Evolutionary conservation across 2,797 vertebrate genomes (phyloP), one percentile per base, ranked within the genome.

Genomic region (Simalia tracyae): DNA sequence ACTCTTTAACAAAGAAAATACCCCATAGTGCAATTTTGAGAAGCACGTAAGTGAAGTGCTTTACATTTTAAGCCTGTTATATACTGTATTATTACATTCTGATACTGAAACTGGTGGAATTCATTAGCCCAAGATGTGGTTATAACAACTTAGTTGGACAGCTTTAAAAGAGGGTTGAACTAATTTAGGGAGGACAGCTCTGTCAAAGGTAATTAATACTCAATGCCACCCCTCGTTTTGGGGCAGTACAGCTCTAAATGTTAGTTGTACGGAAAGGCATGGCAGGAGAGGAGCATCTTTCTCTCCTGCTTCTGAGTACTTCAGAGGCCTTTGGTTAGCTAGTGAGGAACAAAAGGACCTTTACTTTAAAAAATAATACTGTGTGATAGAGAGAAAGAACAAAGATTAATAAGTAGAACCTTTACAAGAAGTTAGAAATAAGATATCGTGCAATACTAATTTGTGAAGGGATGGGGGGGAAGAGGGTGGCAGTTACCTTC

Each of bases 401-500:
- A 31, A 15, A 11, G 8, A 31, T 91, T 64, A 57, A 28, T 57
- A 90, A 63, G 15, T 50, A 61, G 22, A 5, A 50, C 4, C 57
- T 46, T 63, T 0, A 5, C 56, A 61, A 91, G 42, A n/a, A 22
- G 19, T 17, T 63, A 84, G 22, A 56, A 60, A 54, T 60, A 15
- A 54, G 22, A 24, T 11, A 46, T 46, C 31, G 4, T 24, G 72
- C 19, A 87, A 56, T 1, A 36, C 24, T 17, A 15, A 26, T 54
- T 63, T 31, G 36, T 22, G 57, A 19, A 88, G 4, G 19, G 36
- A 4, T 42, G 60, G 22, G 36, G 19, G 36, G 4, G 59, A 59
- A 28, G 6, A 50, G 59, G 24, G 1, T 66, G 24, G 2, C 24
- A 31, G 12, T 92, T 98, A 99, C 99, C 99, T 99, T 98, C 99